Percentiles rank a stretch among this genome's conserved stretches.
phyloP scores from a whole-genome alignment of 2,888 invertebrate species.

The Agonopterix heracliana region DNA sequence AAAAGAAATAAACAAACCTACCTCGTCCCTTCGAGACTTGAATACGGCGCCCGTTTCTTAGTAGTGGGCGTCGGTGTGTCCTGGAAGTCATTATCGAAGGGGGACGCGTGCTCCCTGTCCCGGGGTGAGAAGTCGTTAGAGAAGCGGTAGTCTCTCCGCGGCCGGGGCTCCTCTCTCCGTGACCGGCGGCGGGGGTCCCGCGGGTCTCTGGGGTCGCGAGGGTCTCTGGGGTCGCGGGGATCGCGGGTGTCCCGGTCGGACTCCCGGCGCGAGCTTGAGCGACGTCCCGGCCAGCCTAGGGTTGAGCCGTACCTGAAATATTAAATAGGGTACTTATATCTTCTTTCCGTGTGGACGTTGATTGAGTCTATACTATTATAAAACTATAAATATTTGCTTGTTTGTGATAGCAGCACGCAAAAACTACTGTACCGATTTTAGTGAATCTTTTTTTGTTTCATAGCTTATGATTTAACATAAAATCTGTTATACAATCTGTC shows the following conservation, averaged over 20 bases:
- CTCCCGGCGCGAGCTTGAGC: constrained; percentile 32
- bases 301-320: constrained; percentile 54
- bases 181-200: constrained; percentile 31
- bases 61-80: constrained; percentile 52
- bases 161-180: constrained; percentile 28
- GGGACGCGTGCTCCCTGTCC: constrained; percentile 67
- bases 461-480: no score
- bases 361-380: neutral
- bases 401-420: no score
- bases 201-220: constrained; percentile 29
- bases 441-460: no score
- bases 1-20: no score
- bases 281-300: constrained; percentile 49
- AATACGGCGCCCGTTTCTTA: constrained; percentile 57
- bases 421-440: no score
- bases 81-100: constrained; percentile 78
- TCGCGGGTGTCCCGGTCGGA: constrained; percentile 29
- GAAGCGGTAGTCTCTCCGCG: constrained; percentile 59
- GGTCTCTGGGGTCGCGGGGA: constrained; percentile 20
- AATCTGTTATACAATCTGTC: neutral
- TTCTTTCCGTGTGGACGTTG: neutral
- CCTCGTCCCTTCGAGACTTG: constrained; percentile 61
- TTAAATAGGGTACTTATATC: neutral
- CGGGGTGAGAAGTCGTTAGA: constrained; percentile 79
- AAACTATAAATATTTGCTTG: no score